These are phyloP conservation scores for Cebidichthys violaceus DNA, from an alignment of 2,113 vertebrate genomes.

Conservation along the genomic window DNA sequence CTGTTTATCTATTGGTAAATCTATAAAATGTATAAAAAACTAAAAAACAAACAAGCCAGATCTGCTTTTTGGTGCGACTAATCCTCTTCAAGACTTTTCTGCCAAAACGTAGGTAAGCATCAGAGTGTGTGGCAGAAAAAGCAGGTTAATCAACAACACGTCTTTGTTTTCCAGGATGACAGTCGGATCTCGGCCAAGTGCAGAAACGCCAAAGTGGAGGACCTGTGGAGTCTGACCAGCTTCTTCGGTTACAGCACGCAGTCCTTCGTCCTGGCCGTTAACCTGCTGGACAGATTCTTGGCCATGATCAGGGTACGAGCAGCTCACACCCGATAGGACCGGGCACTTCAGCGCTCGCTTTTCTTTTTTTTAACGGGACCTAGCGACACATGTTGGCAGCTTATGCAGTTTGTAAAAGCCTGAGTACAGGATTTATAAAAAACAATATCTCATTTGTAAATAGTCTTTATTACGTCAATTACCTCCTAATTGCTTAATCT, in stretches of 20 bases:
- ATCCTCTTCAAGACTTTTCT: neutral
- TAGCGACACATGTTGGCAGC: neutral
- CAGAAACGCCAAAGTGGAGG: slow-evolving; percentile 94
- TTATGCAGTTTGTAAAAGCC: neutral
- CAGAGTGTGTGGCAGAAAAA: neutral
- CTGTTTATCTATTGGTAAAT: neutral
- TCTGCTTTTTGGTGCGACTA: neutral
- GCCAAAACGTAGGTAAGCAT: neutral
- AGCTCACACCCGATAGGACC: neutral
- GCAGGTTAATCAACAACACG: neutral
- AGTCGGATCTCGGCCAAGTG: slow-evolving; percentile 89
- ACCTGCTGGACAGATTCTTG: slow-evolving; percentile 96
- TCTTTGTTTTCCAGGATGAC: slow-evolving; percentile 81
- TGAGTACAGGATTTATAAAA: neutral
- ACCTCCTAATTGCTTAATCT: neutral
- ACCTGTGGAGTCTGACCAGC: slow-evolving; percentile 95
- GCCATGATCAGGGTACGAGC: slow-evolving; percentile 93
- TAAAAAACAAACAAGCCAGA: neutral
- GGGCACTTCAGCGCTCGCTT: neutral
- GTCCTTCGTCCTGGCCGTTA: slow-evolving; percentile 95
- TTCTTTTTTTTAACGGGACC: neutral
- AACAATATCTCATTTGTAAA: neutral
- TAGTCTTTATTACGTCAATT: neutral
- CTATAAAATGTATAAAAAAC: neutral
- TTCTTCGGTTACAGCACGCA: slow-evolving; percentile 96